These are phyloP conservation scores for Mesocricetus auratus DNA, from an alignment of 2,113 vertebrate genomes.

Conservation along the genomic window DNA sequence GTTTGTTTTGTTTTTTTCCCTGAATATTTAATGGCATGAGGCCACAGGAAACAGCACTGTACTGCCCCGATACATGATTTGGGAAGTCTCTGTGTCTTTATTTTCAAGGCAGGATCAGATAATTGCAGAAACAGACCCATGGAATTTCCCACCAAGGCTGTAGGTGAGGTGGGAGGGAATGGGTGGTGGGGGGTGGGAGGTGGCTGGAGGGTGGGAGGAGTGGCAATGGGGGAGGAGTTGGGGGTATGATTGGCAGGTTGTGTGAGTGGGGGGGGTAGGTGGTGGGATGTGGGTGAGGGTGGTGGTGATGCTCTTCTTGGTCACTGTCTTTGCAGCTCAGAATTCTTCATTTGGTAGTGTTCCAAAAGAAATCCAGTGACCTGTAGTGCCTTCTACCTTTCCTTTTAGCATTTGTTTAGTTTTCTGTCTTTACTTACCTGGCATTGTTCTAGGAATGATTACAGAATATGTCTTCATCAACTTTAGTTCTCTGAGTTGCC, in stretches of 20 bases:
- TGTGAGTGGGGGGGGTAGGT: no score
- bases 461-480: no score
- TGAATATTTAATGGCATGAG: constrained; percentile 59
- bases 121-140: neutral
- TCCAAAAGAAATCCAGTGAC: neutral
- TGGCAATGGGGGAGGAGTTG: no score
- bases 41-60: neutral
- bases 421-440: neutral
- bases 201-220: no score
- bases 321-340: neutral
- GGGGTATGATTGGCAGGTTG: neutral
- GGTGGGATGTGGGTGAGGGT: neutral
- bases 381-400: neutral
- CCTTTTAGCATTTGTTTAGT: neutral
- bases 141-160: neutral
- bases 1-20: no score
- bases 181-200: neutral
- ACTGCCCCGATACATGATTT: constrained; percentile 2
- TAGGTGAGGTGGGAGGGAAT: no score
- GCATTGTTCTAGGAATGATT: neutral
- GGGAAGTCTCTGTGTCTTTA: constrained; percentile 53
- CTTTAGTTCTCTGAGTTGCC: neutral
- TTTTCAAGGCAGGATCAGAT: neutral
- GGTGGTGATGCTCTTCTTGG: neutral
- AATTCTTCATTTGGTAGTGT: neutral